Percentiles rank a stretch among this genome's conserved stretches.
These are phyloP conservation scores for Garrulus glandarius DNA, from an alignment of 2,797 vertebrate genomes.

Conservation along the genomic window DNA sequence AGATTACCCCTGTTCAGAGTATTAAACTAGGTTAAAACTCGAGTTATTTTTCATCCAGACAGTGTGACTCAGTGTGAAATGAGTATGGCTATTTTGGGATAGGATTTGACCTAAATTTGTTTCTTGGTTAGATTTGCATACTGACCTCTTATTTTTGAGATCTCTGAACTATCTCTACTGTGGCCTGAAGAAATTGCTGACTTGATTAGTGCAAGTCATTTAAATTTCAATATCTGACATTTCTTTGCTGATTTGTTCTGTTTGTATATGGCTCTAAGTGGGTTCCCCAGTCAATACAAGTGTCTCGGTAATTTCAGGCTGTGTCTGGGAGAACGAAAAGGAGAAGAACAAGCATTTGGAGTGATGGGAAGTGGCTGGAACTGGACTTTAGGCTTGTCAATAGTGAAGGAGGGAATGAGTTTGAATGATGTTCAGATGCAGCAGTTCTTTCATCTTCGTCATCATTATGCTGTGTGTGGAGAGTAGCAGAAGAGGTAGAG, in stretches of 20 bases:
- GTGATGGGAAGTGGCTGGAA: accelerated
- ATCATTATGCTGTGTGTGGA: neutral
- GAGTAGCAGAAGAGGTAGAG: neutral
- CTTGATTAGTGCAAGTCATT: neutral
- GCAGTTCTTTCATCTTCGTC: neutral
- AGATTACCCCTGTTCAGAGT: neutral
- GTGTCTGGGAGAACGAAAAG: neutral
- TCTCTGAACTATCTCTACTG: neutral
- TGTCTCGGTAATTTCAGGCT: neutral
- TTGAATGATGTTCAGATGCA: neutral
- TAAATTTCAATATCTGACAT: neutral
- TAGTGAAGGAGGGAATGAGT: neutral
- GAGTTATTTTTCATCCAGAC: neutral
- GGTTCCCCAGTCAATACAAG: neutral
- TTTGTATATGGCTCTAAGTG: neutral
- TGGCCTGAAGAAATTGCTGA: neutral
- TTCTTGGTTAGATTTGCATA: neutral
- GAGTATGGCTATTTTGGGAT: neutral
- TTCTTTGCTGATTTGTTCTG: neutral
- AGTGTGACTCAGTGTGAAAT: neutral
- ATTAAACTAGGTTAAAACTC: neutral
- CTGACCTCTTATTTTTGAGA: neutral
- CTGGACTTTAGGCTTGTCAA: neutral
- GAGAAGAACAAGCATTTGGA: neutral
- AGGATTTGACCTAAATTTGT: neutral